Base-by-base conservation (phyloP, 2,797 vertebrate species). In the Malurus leucopterus region DNA sequence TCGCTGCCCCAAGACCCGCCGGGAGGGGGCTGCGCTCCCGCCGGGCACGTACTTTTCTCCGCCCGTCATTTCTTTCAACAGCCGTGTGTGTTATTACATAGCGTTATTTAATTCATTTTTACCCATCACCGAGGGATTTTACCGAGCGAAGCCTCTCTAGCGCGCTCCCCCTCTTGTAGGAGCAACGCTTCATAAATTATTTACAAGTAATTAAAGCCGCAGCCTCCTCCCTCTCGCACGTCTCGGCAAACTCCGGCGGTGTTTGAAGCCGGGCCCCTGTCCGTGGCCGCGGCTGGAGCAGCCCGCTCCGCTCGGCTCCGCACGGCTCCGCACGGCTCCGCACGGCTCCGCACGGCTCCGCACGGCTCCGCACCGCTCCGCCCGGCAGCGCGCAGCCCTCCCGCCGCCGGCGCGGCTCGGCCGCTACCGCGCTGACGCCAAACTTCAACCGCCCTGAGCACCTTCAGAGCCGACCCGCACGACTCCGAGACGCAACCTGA, bases 171-270 rank as follows among this genome's bases (percentile, higher is more conserved):
- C 51, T 36, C 82, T 55, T 24, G 67, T 11, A 86, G 62, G 71
- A 93, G 94, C 95, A 89, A 94, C 91, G 96, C 95, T 96, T 95
- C 95, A 95, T 96, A 92, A 92, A 96, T 97, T 96, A 96, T 96
- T 96, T 95, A 96, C 96, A 95, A 96, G 95, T 95, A 91, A 96
- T 95, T 96, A 96, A 96, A 96, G 94, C 91, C 54, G 91, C 91
- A 93, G 94, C 93, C 95, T 90, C 90, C 94, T 72, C 92, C 92
- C 85, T 78, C 79, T 71, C 74, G 68, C 85, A 57, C 85, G 85
- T 75, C 91, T 94, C 89, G 55, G 76, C 83, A 67, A 81, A 94
- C 93, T 93, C 89, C 50, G 77, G 73, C 80, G 65, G 38, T 36
- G 89, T 79, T 79, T 27, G 77, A 68, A 91, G 91, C 86, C 69